A percentile compares a stretch with the other conserved stretches of the same genome.
Conservation (phyloP, 2,113 vertebrate species). For the Ceratotherium simum region DNA sequence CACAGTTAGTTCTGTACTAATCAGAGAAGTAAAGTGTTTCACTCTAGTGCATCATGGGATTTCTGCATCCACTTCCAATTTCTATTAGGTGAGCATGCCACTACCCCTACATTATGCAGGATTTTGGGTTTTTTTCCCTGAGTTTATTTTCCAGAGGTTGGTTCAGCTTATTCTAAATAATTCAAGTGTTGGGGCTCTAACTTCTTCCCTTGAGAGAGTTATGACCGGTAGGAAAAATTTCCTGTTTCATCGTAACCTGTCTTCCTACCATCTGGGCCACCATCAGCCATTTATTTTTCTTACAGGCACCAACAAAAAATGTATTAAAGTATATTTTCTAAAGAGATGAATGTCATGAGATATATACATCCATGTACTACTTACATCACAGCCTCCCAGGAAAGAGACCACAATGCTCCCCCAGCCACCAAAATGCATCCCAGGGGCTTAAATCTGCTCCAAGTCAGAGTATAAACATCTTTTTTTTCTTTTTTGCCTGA, state of each 20-base stretch:
- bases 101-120: neutral
- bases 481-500: constrained; percentile 69
- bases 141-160: constrained; percentile 53
- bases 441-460: constrained; percentile 73
- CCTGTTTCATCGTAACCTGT: constrained; percentile 70
- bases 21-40: constrained; percentile 8
- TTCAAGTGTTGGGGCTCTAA: constrained; percentile 26
- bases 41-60: neutral
- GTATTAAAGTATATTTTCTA: constrained; percentile 78
- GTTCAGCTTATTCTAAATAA: constrained; percentile 10
- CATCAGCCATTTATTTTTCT: constrained; percentile 75
- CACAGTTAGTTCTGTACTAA: neutral
- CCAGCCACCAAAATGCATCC: constrained; percentile 78
- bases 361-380: constrained; percentile 62
- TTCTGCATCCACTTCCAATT: neutral
- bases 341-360: constrained; percentile 70
- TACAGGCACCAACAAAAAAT: constrained; percentile 60
- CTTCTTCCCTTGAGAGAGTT: constrained; percentile 32
- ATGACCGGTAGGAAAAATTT: constrained; percentile 68
- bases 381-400: constrained; percentile 76
- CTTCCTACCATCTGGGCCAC: constrained; percentile 56
- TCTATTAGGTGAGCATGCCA: neutral
- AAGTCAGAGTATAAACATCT: constrained; percentile 70
- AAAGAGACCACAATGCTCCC: constrained; percentile 72
- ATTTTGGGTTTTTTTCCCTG: too few species aligned